Percentiles rank a stretch among this genome's conserved stretches.
phyloP scores from a whole-genome alignment of 2,888 invertebrate species.

The Diarsia mendica region DNA sequence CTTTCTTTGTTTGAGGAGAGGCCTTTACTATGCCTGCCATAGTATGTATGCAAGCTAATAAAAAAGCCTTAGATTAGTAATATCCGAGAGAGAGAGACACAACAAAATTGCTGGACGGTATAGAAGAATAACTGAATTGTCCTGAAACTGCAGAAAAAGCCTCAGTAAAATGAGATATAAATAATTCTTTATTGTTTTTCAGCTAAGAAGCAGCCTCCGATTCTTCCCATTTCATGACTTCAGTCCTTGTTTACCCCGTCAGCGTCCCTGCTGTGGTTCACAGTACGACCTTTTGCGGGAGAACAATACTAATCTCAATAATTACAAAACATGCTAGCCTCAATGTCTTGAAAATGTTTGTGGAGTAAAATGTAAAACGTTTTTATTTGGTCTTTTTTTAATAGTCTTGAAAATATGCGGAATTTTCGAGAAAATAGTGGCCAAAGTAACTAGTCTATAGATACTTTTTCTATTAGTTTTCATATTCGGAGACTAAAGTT shows the following conservation, averaged over 20 bases:
- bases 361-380: background rate
- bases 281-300: conserved; percentile 62
- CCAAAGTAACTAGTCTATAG: background rate
- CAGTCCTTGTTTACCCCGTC: background rate
- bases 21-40: background rate
- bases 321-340: conserved; percentile 43
- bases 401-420: background rate
- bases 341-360: conserved; percentile 13
- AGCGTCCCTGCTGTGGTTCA: conserved; percentile 13
- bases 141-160: background rate
- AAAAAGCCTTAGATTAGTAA: background rate
- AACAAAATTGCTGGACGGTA: background rate
- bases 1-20: background rate
- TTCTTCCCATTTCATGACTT: conserved; percentile 21
- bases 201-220: conserved; percentile 57
- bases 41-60: background rate
- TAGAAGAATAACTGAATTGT: background rate
- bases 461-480: background rate
- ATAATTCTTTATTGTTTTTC: conserved; percentile 10
- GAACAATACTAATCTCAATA: conserved; percentile 56
- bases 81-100: background rate
- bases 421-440: background rate
- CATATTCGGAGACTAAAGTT: background rate
- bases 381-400: too few species aligned
- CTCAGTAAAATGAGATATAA: too few species aligned